Percentiles rank a stretch among this genome's conserved stretches.
phyloP scores from a whole-genome alignment of 2,888 invertebrate genomes.

The Rhogogaster chlorosoma region DNA sequence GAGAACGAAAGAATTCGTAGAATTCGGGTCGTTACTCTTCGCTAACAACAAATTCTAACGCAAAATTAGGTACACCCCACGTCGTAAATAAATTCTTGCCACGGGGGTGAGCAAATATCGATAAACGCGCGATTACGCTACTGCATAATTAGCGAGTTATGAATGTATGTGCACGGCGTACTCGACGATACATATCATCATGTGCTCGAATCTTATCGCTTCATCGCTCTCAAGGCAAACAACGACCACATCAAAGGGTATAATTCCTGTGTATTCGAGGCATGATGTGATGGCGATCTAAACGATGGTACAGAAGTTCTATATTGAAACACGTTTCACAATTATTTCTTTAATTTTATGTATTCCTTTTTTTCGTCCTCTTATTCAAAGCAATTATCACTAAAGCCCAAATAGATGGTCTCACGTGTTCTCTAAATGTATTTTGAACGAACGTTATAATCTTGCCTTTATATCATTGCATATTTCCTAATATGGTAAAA shows the following conservation, averaged over 20 bases:
- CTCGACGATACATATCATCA: constrained; percentile 18
- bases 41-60: background rate
- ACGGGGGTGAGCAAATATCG: background rate
- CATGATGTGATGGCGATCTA: background rate
- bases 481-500: background rate
- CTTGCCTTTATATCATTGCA: background rate
- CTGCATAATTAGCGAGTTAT: background rate
- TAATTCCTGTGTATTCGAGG: background rate
- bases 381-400: background rate
- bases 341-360: background rate
- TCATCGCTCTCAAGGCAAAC: constrained; percentile 25
- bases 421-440: background rate
- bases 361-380: background rate
- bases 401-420: background rate
- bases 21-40: background rate
- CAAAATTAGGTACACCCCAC: background rate
- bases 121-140: constrained; percentile 12
- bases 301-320: background rate
- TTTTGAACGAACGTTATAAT: background rate
- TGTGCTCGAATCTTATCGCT: constrained; percentile 18
- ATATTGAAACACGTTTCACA: background rate
- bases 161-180: background rate
- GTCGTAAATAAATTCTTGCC: constrained; percentile 3
- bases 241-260: constrained; percentile 14
- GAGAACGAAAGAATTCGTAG: background rate